Conservation (phyloP, 2,797 vertebrate genomes). For the Smutsia temminckii region DNA sequence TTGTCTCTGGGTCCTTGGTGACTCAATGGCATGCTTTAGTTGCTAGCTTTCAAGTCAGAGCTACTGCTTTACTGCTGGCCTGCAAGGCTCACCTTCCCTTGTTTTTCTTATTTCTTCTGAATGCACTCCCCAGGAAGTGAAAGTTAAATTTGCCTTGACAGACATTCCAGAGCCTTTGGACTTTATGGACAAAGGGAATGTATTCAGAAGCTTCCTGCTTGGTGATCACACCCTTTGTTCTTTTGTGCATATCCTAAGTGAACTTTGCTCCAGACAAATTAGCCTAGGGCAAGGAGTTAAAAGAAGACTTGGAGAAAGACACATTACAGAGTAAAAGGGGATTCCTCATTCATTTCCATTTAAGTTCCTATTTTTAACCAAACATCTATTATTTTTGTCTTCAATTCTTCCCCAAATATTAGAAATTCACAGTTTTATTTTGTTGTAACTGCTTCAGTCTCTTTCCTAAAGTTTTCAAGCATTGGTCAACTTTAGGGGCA, state of each 20-base stretch:
- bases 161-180: constrained; percentile 62
- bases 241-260: constrained; percentile 60
- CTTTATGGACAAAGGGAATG: constrained; percentile 42
- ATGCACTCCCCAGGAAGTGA: constrained; percentile 58
- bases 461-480: not conserved
- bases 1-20: constrained; percentile 11
- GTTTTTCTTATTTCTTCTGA: constrained; percentile 53
- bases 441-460: constrained; percentile 30
- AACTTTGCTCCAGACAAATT: constrained; percentile 73
- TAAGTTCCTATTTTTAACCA: constrained; percentile 65
- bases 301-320: constrained; percentile 56
- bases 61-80: constrained; percentile 35
- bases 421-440: constrained; percentile 21
- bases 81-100: constrained; percentile 49
- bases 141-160: constrained; percentile 43
- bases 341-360: constrained; percentile 38
- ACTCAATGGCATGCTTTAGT: constrained; percentile 8
- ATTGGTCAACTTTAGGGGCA: constrained; percentile 11
- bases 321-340: constrained; percentile 16
- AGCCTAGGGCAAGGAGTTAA: constrained; percentile 46
- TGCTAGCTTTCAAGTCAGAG: constrained; percentile 24
- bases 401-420: constrained; percentile 52
- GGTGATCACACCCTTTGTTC: constrained; percentile 59
- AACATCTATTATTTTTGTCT: constrained; percentile 51
- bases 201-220: constrained; percentile 66